Base-by-base conservation (phyloP, 2,113 vertebrate genomes). In the Spermophilus dauricus region DNA sequence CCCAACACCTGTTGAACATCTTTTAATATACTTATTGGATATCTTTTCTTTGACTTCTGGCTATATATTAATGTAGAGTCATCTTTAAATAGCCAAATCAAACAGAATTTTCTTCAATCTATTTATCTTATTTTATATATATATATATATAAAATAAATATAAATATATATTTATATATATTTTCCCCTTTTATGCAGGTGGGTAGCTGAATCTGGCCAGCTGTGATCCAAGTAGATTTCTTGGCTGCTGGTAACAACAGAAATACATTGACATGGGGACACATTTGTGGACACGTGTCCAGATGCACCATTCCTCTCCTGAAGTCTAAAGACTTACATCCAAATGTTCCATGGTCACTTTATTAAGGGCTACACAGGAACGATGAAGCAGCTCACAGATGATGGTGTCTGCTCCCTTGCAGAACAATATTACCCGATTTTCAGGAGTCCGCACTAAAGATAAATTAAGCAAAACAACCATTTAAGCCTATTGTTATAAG, bases 341-440 rank as follows among this genome's bases (percentile, higher is more conserved):
- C 84, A 99, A 98, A 87, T 99, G 99, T 14, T 97, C 81, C 4
- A 98, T 99, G 96, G 99, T 99, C 75, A 98, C 97, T 1, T 99
- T 98, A 98, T 92, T 98, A 80, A 99, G 98, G 88, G 98, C 92
- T 8, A 39, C 94, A 16, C 99, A 99, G 95, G 99, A 99, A 0
- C 98, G 97, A 93, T 99, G 97, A 39, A 99, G 99, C 77, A 99
- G 99, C 69, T 99, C 98, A 34, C 98, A 99, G 94, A 99, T 98
- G 94, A 99, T 99, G 58, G 99, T 99, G 98, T 99, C 99, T 5
- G 99, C 99, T 10, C 99, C 99, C 96, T 99, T 99, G 98, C 99
- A 99, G 98, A 98, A 99, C 10, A 99, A 98, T 61, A 98, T 98
- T 96, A 99, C 13, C 72, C 97, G 98, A 13, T 99, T 99, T 17